phyloP scores from a whole-genome alignment of 2,888 invertebrate species.

The Chrysomela aeneicollis region DNA sequence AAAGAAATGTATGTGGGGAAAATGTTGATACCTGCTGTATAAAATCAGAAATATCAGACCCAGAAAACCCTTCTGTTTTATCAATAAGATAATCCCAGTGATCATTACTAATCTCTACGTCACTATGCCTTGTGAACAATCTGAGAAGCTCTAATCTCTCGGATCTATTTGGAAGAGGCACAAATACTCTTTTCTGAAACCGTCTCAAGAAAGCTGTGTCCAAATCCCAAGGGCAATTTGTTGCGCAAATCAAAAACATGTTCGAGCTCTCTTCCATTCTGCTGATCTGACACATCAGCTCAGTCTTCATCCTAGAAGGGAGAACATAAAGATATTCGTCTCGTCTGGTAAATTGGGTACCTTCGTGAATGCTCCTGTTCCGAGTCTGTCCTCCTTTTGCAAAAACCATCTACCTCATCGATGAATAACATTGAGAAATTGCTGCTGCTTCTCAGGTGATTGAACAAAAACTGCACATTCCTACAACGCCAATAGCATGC shows the following conservation, averaged over 20 bases:
- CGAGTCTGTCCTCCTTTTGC: constrained; percentile 60
- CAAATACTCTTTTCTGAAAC: constrained; percentile 66
- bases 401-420: constrained; percentile 69
- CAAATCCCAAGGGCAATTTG: constrained; percentile 71
- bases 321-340: not conserved
- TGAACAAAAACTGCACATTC: constrained; percentile 51
- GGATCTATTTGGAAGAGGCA: constrained; percentile 62
- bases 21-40: constrained; percentile 48
- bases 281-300: constrained; percentile 66
- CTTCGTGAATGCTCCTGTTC: constrained; percentile 65
- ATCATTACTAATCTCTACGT: constrained; percentile 40
- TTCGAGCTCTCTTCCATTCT: constrained; percentile 51
- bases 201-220: constrained; percentile 67
- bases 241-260: constrained; percentile 64
- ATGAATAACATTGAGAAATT: constrained; percentile 65
- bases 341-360: too few relatives aligned
- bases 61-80: constrained; percentile 65
- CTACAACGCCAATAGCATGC: constrained; percentile 39
- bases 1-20: too few relatives aligned
- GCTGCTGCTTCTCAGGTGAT: constrained; percentile 47
- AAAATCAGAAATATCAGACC: constrained; percentile 65
- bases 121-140: constrained; percentile 47
- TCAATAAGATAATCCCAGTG: constrained; percentile 51
- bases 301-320: constrained; percentile 63
- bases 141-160: constrained; percentile 54